Evolutionary conservation across 2,113 vertebrate genomes (phyloP), one percentile per base, ranked within the genome.

Genomic region (Eubucco bourcierii): DNA sequence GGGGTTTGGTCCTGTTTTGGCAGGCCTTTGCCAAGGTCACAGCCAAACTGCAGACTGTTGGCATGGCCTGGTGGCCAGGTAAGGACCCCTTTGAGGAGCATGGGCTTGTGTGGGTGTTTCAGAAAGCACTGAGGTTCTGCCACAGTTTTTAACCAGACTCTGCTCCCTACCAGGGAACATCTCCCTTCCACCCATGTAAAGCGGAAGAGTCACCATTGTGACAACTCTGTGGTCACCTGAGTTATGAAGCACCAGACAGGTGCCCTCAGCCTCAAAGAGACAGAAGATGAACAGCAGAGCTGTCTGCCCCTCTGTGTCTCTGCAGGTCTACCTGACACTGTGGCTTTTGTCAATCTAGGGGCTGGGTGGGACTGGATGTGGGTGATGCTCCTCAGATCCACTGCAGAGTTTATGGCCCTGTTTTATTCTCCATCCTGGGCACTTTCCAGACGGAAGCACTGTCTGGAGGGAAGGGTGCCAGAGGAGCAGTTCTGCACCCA

Each of bases 1-100:
- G 44, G 8, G 3, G 5, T 20, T 37, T 14, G n/a, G 17, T 37
- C 9, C 33, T 4, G 1, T 8, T 19, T 28, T 1, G 5, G 50
- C 33, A 31, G 64, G 14, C 1, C 12, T 31, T 29, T 39, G 44
- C 31, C 28, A 10, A 25, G 47, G 79, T 44, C 52, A 15, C 28
- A 33, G 67, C 28, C 61, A 12, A n/a, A 14, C 15, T 0, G 0
- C 59, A 50, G 33, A 28, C 12, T 9, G 7, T 4, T 1, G 1
- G 19, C 1, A 4, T 33, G 37, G 16, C 0, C 7, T 1, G 0
- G 13, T 41, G 44, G 16, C 5, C 44, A 10, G 18, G 44, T 25
- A 47, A 37, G 47, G 16, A 29, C 13, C 15, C 21, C 24, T 63
- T 11, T 0, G 7, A 25, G 66, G 34, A 83, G 27, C 8, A 7